Percentiles rank a stretch among this genome's conserved stretches.
These are phyloP conservation scores for Labroides dimidiatus DNA, from an alignment of 2,797 vertebrate genomes.

Conservation along the genomic window DNA sequence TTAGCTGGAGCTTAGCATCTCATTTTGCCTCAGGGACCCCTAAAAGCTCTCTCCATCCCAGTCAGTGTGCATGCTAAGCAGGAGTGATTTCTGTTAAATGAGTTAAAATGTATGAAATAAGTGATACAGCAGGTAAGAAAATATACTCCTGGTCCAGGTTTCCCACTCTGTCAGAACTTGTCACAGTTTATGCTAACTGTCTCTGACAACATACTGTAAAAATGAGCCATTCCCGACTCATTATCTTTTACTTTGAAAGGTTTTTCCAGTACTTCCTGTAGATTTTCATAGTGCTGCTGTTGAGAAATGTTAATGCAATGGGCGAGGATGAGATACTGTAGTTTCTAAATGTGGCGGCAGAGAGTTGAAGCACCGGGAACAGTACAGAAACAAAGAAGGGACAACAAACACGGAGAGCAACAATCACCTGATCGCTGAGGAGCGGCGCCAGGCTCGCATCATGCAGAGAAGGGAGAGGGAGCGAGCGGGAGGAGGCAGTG, in stretches of 20 bases:
- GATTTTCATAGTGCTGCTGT: not conserved
- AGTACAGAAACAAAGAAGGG: not conserved
- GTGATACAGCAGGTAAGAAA: slow-evolving; percentile 32
- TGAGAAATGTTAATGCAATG: slow-evolving; percentile 37
- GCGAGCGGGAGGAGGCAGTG: slow-evolving; percentile 39
- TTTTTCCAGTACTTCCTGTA: slow-evolving; percentile 5
- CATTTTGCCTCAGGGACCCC: slow-evolving; percentile 20
- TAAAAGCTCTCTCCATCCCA: slow-evolving; percentile 9
- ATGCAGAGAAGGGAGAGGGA: slow-evolving; percentile 15
- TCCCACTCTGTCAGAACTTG: not conserved
- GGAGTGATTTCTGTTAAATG: slow-evolving; percentile 26
- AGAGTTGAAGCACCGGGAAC: not conserved
- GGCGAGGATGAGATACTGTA: not conserved
- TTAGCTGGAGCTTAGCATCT: slow-evolving; percentile 19
- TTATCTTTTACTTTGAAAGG: slow-evolving; percentile 8
- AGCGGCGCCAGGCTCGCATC: slow-evolving; percentile 16
- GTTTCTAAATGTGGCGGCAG: slow-evolving; percentile 47
- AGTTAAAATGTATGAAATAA: slow-evolving; percentile 41
- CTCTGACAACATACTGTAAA: not conserved
- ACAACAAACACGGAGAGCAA: slow-evolving; percentile 46
- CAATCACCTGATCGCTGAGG: slow-evolving; percentile 49
- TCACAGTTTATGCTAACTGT: not conserved
- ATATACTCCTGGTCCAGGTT: not conserved
- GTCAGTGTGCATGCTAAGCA: slow-evolving; percentile 31
- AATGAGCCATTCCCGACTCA: slow-evolving; percentile 20